Percentiles rank a stretch among this genome's conserved stretches.
These are phyloP conservation scores for Boleophthalmus pectinirostris DNA, from an alignment of 2,113 vertebrate genomes.

Conservation along the genomic window DNA sequence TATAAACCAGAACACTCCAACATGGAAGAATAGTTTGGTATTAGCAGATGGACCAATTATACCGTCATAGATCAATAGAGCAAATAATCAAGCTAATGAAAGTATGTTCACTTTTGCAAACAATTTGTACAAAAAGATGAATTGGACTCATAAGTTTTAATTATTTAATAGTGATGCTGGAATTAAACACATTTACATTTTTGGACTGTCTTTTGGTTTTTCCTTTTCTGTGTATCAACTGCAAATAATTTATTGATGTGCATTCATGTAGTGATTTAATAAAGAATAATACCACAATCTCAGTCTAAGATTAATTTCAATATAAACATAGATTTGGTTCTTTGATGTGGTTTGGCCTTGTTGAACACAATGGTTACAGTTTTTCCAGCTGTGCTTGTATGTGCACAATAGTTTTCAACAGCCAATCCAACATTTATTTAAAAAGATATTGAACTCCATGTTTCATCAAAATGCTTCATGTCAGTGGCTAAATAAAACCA, in stretches of 20 bases:
- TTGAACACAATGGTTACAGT: neutral
- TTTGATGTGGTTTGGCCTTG: neutral
- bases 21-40: slow-evolving; percentile 32
- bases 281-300: neutral
- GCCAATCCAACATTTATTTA: neutral
- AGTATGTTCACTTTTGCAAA: neutral
- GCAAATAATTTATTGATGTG: neutral
- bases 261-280: neutral
- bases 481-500: slow-evolving; percentile 13
- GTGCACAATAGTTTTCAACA: neutral
- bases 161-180: neutral
- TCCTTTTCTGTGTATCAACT: neutral
- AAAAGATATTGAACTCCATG: neutral
- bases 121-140: neutral
- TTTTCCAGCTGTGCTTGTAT: neutral
- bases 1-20: slow-evolving; percentile 25
- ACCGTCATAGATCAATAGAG: slow-evolving; percentile 8
- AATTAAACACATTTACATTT: neutral
- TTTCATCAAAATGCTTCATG: neutral
- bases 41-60: slow-evolving; percentile 13
- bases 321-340: neutral
- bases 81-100: slow-evolving; percentile 5
- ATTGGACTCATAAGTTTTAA: neutral
- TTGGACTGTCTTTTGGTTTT: neutral
- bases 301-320: neutral